phyloP scores from a whole-genome alignment of 2,888 invertebrate genomes.

The Drosophila niveifrons region DNA sequence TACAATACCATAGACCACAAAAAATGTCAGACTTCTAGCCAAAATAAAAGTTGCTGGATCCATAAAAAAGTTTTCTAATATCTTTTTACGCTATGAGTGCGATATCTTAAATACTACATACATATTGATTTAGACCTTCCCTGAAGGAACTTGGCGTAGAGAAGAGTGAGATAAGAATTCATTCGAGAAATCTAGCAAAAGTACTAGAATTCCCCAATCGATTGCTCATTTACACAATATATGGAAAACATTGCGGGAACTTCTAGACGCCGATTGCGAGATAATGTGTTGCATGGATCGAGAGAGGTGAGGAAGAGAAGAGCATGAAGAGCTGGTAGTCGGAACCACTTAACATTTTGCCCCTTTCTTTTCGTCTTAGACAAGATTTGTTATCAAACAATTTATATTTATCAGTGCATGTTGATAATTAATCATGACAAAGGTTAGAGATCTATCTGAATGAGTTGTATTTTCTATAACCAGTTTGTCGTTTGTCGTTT shows the following conservation, averaged over 20 bases:
- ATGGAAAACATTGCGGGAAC: not conserved
- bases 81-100: no score
- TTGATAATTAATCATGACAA: not conserved
- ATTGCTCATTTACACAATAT: conserved; percentile 1
- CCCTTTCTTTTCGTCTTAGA: not conserved
- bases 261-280: not conserved
- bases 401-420: conserved; percentile 5
- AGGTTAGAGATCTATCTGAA: not conserved
- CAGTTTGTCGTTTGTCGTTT: no score
- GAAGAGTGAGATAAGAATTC: no score
- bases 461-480: not conserved
- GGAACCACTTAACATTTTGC: not conserved
- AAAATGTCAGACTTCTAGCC: no score
- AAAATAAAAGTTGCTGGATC: no score
- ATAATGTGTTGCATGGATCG: not conserved
- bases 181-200: not conserved
- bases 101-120: no score
- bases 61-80: no score
- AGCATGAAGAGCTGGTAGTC: not conserved
- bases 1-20: no score
- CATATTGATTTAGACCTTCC: no score
- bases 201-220: not conserved
- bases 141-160: no score
- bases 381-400: conserved; percentile 4
- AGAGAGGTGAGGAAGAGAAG: not conserved